Evolutionary conservation across 2,797 vertebrate genomes (phyloP).

Genomic region (Tiaroga cobitis): DNA sequence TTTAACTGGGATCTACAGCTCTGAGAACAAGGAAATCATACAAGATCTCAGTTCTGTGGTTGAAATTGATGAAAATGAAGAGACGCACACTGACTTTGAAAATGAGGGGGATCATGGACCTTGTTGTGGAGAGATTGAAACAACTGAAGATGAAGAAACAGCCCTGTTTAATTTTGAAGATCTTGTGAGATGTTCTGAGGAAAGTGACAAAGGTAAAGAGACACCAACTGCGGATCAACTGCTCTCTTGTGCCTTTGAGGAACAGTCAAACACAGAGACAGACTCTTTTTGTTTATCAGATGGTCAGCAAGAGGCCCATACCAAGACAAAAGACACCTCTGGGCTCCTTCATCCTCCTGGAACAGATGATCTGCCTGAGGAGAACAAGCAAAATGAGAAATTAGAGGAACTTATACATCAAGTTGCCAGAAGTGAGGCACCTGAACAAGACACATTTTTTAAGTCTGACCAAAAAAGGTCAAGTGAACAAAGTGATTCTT

Average conservation of each 20-base stretch:
- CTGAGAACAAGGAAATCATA: background rate
- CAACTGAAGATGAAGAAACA: constrained; percentile 43
- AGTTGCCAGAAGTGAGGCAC: constrained; percentile 31
- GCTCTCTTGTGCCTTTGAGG: constrained; percentile 22
- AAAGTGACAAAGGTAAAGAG: constrained; percentile 22
- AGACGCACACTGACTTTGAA: background rate
- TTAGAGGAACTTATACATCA: constrained; percentile 52
- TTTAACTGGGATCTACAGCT: background rate
- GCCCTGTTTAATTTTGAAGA: constrained; percentile 32
- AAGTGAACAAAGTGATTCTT: constrained; percentile 41
- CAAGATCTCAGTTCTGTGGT: constrained; percentile 10
- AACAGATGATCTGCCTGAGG: constrained; percentile 15
- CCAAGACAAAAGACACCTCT: background rate
- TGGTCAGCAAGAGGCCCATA: background rate
- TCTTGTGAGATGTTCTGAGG: constrained; percentile 15
- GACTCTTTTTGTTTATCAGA: background rate
- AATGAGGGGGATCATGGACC: constrained; percentile 27
- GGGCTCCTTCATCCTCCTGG: constrained; percentile 5
- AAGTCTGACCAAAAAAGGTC: constrained; percentile 50
- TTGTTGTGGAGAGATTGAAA: constrained; percentile 51
- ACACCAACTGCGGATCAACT: background rate
- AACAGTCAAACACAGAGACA: constrained; percentile 17
- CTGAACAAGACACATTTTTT: constrained; percentile 43
- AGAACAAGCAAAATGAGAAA: constrained; percentile 13
- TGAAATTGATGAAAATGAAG: constrained; percentile 3